Base-by-base conservation (phyloP, 2,888 invertebrate species). In the Rotaria sp. region DNA sequence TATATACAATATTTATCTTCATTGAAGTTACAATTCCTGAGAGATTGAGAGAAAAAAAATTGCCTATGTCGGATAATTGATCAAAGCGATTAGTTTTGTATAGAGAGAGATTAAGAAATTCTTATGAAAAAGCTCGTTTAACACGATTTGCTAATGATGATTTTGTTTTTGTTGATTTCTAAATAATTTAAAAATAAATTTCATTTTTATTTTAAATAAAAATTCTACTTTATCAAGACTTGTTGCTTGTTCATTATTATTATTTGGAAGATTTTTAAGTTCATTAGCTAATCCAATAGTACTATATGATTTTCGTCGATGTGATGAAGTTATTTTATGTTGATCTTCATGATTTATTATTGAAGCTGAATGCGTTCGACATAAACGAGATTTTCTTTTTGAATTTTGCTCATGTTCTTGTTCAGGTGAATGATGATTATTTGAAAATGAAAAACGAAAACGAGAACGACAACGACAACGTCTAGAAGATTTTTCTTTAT, bases 381-480 rank as follows among this genome's bases (percentile, higher is more conserved):
- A 45, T 80, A 80, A 80, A 45, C 45, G 80, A 26, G 80, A 80
- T 80, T 80, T 1, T 80, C 45, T 41, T 30, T 35, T 67, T 30
- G 67, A 67, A 67, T 67, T 4, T 41, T 35, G 35, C 13, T 67
- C 67, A 35, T 30, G 15, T 18, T 67, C 35, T 35, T 35, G 7
- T 35, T 67, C 67, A 67, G 67, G 15, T 80, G n/a, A 45, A 80
- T 80, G 21, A 45, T 41, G 41, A 45, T 80, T 45, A 45, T 45
- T 80, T 45, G 80, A 80, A 80, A 45, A 80, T 45, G 80, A 80
- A 45, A 80, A 80, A 45, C 41, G 80, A 80, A 80, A 80, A n/a
- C 45, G 41, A 45, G 80, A 80, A 45, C 80, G 80, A 80, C n/a
- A n/a, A n/a, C n/a, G n/a, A n/a, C 80, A 45, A 80, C 45, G 45